phyloP scores from a whole-genome alignment of 2,888 invertebrate genomes.

The Rutpela maculata region DNA sequence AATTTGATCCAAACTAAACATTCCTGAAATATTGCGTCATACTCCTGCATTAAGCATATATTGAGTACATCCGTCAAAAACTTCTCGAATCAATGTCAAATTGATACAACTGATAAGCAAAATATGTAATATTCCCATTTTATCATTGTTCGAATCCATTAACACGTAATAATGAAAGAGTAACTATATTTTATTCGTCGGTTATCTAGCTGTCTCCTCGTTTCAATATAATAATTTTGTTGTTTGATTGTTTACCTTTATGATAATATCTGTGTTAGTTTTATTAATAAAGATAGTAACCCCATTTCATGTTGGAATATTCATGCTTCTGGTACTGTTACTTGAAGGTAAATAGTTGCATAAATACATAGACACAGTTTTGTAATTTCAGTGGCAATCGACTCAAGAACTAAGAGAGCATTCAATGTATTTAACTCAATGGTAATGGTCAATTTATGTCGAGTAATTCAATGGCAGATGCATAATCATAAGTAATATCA shows the following conservation, averaged over 20 bases:
- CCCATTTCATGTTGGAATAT: background rate
- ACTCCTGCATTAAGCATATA: no score
- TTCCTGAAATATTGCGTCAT: no score
- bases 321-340: background rate
- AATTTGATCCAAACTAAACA: no score
- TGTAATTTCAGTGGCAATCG: background rate
- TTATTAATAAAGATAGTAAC: constrained; percentile 2
- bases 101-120: background rate
- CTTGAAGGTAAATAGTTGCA: background rate
- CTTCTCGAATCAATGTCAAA: constrained; percentile 1
- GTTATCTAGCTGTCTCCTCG: constrained; percentile 7
- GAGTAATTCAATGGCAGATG: no score
- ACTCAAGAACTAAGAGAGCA: no score
- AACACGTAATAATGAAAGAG: constrained; percentile 16
- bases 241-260: constrained; percentile 1
- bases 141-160: constrained; percentile 16
- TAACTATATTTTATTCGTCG: background rate
- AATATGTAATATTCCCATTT: constrained; percentile 17
- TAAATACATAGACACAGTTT: background rate
- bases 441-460: no score
- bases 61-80: background rate
- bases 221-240: background rate
- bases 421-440: no score
- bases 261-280: constrained; percentile 4
- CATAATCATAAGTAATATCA: no score